These are phyloP conservation scores for Tachysurus fulvidraco DNA, from an alignment of 2,113 vertebrate species.

Conservation along the genomic window DNA sequence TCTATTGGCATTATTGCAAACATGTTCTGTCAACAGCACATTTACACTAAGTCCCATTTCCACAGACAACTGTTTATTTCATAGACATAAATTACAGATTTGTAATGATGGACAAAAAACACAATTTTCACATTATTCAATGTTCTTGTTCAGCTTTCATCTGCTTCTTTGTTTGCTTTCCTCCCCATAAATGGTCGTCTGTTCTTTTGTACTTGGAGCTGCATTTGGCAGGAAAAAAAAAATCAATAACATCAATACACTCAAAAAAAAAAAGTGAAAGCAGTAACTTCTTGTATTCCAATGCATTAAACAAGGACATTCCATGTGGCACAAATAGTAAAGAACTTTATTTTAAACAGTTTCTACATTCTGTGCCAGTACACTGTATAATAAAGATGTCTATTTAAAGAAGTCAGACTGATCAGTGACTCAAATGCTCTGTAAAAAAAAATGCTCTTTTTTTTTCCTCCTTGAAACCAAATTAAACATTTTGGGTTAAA, in stretches of 20 bases:
- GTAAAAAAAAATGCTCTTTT: background rate
- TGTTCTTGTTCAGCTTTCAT: conserved; percentile 41
- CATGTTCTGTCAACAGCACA: background rate
- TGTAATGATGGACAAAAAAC: background rate
- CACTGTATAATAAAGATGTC: background rate
- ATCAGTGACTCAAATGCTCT: background rate
- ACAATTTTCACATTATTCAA: conserved; percentile 35
- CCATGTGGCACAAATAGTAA: background rate
- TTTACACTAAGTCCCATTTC: background rate
- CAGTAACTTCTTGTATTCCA: background rate
- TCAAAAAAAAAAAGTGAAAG: background rate
- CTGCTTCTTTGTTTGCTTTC: conserved; percentile 48
- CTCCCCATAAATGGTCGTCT: conserved; percentile 53
- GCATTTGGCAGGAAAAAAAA: conserved; percentile 17
- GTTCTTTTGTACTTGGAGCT: conserved; percentile 76
- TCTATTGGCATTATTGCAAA: too few relatives aligned
- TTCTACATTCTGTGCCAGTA: background rate
- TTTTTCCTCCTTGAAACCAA: background rate
- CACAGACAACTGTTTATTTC: background rate
- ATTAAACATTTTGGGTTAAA: background rate
- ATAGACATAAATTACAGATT: conserved; percentile 21
- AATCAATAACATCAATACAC: background rate
- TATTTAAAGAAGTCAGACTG: too few relatives aligned
- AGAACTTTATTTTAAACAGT: background rate
- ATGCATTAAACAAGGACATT: background rate